Evolutionary conservation across 1,140 invertebrate species (phyloP).

Genomic region (Steinernema khuongi): DNA sequence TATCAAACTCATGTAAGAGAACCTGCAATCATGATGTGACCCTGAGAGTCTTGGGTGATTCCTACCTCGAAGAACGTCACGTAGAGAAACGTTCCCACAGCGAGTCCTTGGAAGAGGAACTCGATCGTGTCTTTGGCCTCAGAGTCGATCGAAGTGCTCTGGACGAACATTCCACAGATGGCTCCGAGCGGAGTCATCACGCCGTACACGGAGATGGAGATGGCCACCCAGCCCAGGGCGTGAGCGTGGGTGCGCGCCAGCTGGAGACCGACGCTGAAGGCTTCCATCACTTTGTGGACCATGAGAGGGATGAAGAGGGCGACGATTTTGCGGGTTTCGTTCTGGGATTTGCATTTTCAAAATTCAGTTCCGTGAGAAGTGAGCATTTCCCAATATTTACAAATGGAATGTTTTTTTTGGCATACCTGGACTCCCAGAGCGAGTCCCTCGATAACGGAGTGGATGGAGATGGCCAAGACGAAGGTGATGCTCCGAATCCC

Average conservation of each 20-base stretch:
- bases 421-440: constrained; percentile 71
- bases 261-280: constrained; percentile 62
- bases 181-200: constrained; percentile 51
- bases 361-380: no score
- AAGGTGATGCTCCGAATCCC: constrained; percentile 69
- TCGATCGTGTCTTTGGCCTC: constrained; percentile 44
- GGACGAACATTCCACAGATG: constrained; percentile 43
- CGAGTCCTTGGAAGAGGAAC: constrained; percentile 49
- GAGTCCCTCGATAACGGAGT: constrained; percentile 83
- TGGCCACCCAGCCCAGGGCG: constrained; percentile 40
- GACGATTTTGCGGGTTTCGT: constrained; percentile 68
- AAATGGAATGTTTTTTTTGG: no score
- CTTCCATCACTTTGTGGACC: constrained; percentile 81
- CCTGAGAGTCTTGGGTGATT: no score
- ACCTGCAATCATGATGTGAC: no score
- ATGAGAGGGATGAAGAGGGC: constrained; percentile 75
- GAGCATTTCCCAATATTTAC: no score
- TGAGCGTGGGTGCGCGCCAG: constrained; percentile 56
- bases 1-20: constrained; percentile 54
- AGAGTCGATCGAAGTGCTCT: constrained; percentile 32
- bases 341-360: no score
- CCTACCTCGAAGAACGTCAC: constrained; percentile 55
- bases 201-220: constrained; percentile 46
- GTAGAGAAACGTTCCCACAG: constrained; percentile 55
- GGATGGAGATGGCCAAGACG: constrained; percentile 78